Evolutionary conservation across 2,113 vertebrate species (phyloP).

Genomic region (Microtus montanus): DNA sequence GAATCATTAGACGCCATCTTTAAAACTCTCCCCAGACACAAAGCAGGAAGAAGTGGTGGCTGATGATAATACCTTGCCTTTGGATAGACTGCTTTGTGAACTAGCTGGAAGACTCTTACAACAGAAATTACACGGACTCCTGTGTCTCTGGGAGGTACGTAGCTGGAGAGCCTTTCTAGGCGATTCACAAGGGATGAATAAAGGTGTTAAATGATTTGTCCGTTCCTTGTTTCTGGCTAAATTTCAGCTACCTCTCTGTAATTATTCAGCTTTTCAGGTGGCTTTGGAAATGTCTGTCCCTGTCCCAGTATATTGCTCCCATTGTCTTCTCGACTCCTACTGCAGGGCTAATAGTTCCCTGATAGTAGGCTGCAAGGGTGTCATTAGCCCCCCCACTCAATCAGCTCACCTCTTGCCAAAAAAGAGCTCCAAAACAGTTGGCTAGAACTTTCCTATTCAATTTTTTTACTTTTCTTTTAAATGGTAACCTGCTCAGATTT

Average conservation of each 20-base stretch:
- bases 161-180: slow-evolving; percentile 68
- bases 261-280: slow-evolving; percentile 72
- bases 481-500: slow-evolving; percentile 33
- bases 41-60: slow-evolving; percentile 28
- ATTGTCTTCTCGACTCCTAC: slow-evolving; percentile 54
- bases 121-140: slow-evolving; percentile 59
- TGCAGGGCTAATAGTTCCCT: slow-evolving; percentile 49
- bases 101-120: slow-evolving; percentile 48
- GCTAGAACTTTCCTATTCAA: slow-evolving; percentile 59
- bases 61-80: slow-evolving; percentile 47
- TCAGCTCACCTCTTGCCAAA: slow-evolving; percentile 54
- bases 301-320: background rate
- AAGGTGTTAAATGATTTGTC: slow-evolving; percentile 65
- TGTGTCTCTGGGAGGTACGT: slow-evolving; percentile 20
- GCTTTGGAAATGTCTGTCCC: slow-evolving; percentile 61
- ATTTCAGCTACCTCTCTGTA: slow-evolving; percentile 70
- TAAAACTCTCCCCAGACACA: slow-evolving; percentile 28
- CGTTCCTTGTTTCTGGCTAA: slow-evolving; percentile 57
- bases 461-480: background rate
- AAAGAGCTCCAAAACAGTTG: slow-evolving; percentile 45
- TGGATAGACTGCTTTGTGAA: slow-evolving; percentile 23
- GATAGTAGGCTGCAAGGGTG: slow-evolving; percentile 46
- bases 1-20: slow-evolving; percentile 27
- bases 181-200: slow-evolving; percentile 63
- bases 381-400: slow-evolving; percentile 55